These are phyloP conservation scores for Micronisus gabar DNA, from an alignment of 2,113 vertebrate species.

Conservation along the genomic window DNA sequence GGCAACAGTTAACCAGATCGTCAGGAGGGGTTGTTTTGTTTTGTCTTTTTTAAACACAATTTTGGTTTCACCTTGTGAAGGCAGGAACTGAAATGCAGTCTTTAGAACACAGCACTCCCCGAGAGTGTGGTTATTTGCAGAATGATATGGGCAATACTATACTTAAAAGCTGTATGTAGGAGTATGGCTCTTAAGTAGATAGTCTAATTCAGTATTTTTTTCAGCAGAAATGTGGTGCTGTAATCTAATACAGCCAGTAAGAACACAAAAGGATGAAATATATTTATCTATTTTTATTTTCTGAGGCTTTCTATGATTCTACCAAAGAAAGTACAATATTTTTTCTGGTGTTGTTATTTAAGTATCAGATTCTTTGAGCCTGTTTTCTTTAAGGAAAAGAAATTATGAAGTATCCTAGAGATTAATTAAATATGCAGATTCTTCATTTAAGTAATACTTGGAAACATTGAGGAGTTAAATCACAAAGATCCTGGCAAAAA, in stretches of 20 bases:
- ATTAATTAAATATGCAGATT: not conserved
- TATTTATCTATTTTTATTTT: not conserved
- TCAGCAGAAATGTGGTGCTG: not conserved
- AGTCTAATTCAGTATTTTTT: not conserved
- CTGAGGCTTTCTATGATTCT: not conserved
- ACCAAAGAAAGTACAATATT: not conserved
- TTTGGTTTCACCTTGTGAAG: constrained; percentile 23
- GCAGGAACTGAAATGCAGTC: not conserved
- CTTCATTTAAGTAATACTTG: not conserved
- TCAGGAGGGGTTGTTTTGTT: not conserved
- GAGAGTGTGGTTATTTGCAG: not conserved
- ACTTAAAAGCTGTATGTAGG: not conserved
- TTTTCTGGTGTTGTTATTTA: not conserved
- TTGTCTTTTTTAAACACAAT: not conserved
- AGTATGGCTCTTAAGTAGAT: not conserved
- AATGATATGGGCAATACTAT: not conserved
- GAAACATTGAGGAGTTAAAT: not conserved
- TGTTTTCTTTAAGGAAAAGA: not conserved
- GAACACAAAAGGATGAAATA: not conserved
- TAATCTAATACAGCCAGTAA: not conserved
- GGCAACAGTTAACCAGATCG: not conserved
- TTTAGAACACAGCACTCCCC: not conserved
- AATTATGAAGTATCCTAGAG: not conserved
- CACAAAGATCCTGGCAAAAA: not conserved
- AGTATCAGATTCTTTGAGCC: not conserved